Evolutionary conservation across 1,140 invertebrate species (phyloP).

Genomic region (Cotesia glomerata): DNA sequence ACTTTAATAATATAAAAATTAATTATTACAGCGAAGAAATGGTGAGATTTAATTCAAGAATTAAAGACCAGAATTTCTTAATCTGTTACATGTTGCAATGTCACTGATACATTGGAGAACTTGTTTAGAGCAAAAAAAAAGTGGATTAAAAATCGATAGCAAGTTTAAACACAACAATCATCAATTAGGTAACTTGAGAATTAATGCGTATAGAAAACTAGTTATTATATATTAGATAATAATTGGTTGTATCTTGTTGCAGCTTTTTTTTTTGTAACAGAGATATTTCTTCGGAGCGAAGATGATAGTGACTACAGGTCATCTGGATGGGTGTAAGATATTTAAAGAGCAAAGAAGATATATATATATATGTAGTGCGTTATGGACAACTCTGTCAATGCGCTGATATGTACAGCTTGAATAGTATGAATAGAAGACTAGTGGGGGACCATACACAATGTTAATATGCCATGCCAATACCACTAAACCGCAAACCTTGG

Average conservation of each 20-base stretch:
- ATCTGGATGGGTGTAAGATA: not conserved
- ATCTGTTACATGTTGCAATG: constrained; percentile 22
- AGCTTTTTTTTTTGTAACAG: too few relatives aligned
- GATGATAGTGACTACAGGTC: constrained; percentile 3
- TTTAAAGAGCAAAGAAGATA: constrained; percentile 17
- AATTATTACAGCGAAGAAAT: not conserved
- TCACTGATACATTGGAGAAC: constrained; percentile 11
- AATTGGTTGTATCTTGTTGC: too few relatives aligned
- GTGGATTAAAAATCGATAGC: not conserved
- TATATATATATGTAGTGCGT: not conserved
- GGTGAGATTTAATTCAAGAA: not conserved
- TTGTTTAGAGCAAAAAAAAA: constrained; percentile 15
- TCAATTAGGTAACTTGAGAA: too few relatives aligned
- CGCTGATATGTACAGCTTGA: too few relatives aligned
- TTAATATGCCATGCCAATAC: too few relatives aligned
- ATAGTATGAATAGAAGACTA: too few relatives aligned
- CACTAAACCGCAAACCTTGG: too few relatives aligned
- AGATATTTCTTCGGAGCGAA: too few relatives aligned
- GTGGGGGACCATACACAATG: too few relatives aligned
- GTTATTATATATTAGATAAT: too few relatives aligned
- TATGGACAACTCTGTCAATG: constrained; percentile 3
- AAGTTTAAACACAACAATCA: too few relatives aligned
- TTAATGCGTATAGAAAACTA: too few relatives aligned
- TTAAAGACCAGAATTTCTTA: not conserved
- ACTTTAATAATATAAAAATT: not conserved